A percentile compares a stretch with the other conserved stretches of the same genome.
These are phyloP conservation scores for Phengaris alcon DNA, from an alignment of 2,888 invertebrate genomes.

Conservation along the genomic window DNA sequence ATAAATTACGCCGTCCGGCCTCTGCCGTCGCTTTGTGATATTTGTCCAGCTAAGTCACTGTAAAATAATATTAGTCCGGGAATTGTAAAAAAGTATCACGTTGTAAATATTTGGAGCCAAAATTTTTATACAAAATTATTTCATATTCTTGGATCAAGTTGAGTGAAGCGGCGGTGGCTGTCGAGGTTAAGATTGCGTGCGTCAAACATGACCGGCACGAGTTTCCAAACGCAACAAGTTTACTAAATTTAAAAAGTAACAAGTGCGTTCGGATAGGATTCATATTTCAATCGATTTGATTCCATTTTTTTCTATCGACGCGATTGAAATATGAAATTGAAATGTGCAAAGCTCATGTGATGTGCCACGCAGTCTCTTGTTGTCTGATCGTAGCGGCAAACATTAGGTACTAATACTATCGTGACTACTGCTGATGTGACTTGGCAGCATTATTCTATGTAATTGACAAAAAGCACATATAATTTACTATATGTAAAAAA, in stretches of 20 bases:
- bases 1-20: constrained; percentile 49
- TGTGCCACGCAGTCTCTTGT: constrained; percentile 42
- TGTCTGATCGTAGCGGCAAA: constrained; percentile 70
- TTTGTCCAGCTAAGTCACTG: constrained; percentile 64
- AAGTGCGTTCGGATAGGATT: constrained; percentile 23
- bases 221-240: constrained; percentile 35
- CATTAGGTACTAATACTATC: constrained; percentile 70
- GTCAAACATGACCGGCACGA: constrained; percentile 16
- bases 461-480: constrained; percentile 73
- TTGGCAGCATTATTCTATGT: constrained; percentile 73
- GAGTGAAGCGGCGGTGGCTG: constrained; percentile 43
- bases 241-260: constrained; percentile 29
- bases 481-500: constrained; percentile 76
- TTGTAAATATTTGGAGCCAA: constrained; percentile 76
- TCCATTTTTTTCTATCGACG: not conserved
- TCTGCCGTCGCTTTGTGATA: constrained; percentile 47
- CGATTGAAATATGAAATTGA: constrained; percentile 5
- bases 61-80: constrained; percentile 70
- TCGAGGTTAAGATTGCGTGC: constrained; percentile 35
- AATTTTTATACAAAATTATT: constrained; percentile 77
- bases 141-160: constrained; percentile 69
- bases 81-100: constrained; percentile 70
- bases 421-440: constrained; percentile 65
- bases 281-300: not conserved
- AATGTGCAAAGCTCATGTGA: constrained; percentile 22